phyloP scores from a whole-genome alignment of 1,140 invertebrate genomes.

The Palaemon carinicauda region DNA sequence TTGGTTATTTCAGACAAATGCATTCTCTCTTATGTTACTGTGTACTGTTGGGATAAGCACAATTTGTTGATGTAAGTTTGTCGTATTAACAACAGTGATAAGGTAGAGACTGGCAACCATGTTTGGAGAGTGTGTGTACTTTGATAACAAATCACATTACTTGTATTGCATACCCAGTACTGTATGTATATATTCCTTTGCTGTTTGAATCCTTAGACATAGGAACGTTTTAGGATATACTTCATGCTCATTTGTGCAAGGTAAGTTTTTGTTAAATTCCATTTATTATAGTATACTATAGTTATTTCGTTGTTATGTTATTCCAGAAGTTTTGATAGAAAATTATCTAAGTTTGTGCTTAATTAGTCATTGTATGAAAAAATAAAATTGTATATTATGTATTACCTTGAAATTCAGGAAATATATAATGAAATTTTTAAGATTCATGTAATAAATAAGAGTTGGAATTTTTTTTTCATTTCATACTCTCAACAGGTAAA shows the following conservation, averaged over 20 bases:
- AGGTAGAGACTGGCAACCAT: too few relatives aligned
- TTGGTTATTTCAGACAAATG: too few relatives aligned
- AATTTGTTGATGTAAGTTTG: too few relatives aligned
- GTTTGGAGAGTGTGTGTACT: constrained; percentile 3
- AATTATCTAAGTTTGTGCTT: not conserved
- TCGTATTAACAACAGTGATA: too few relatives aligned
- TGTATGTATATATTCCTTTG: constrained; percentile 35
- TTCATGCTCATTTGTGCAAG: constrained; percentile 16
- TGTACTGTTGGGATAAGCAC: too few relatives aligned
- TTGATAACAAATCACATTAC: constrained; percentile 10
- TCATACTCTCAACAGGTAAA: too few relatives aligned
- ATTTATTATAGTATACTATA: constrained; percentile 13
- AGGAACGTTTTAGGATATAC: constrained; percentile 7
- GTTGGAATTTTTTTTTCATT: not conserved
- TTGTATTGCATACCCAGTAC: constrained; percentile 19
- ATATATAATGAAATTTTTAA: constrained; percentile 50
- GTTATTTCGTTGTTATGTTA: not conserved
- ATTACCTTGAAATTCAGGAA: constrained; percentile 19
- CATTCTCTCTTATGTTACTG: too few relatives aligned
- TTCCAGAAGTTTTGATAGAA: constrained; percentile 3
- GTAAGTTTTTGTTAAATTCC: constrained; percentile 31
- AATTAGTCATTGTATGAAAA: constrained; percentile 3
- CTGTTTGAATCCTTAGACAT: constrained; percentile 21
- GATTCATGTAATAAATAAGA: constrained; percentile 48
- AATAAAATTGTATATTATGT: constrained; percentile 34